These are phyloP conservation scores for Sycophila sp. DNA, from an alignment of 1,140 invertebrate species.

Conservation along the genomic window DNA sequence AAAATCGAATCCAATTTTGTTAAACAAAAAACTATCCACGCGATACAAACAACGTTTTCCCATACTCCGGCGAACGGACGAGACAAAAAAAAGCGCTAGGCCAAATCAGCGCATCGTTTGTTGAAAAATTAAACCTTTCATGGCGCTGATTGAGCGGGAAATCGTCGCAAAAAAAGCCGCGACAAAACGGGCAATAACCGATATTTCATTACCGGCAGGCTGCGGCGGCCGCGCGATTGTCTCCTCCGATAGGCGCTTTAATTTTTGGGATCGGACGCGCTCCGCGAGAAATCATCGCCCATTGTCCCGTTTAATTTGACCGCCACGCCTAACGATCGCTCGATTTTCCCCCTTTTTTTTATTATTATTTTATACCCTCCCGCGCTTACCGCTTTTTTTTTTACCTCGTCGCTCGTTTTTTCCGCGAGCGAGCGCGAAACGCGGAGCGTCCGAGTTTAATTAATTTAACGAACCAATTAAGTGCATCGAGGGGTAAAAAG, in stretches of 20 bases:
- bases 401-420: neutral
- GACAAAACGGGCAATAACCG: conserved; percentile 32
- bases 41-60: too few species aligned
- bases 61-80: too few species aligned
- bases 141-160: conserved; percentile 32
- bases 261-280: conserved; percentile 26
- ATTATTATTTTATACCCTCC: neutral
- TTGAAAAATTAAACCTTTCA: conserved; percentile 14
- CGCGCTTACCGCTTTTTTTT: neutral
- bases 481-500: conserved; percentile 41
- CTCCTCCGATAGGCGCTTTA: conserved; percentile 6
- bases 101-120: neutral
- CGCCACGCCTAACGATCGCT: neutral
- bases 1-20: too few species aligned
- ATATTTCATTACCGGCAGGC: conserved; percentile 35
- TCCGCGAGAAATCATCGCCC: conserved; percentile 29
- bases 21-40: too few species aligned
- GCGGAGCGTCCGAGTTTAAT: conserved; percentile 49
- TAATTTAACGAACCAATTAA: conserved; percentile 60
- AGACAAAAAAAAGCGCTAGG: neutral
- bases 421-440: too few species aligned
- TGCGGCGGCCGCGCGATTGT: neutral
- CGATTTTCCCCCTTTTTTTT: neutral
- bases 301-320: conserved; percentile 35
- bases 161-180: conserved; percentile 29